Evolutionary conservation across 1,140 invertebrate genomes (phyloP), one percentile per base, ranked within the genome.

Genomic region (Carposina sasakii): DNA sequence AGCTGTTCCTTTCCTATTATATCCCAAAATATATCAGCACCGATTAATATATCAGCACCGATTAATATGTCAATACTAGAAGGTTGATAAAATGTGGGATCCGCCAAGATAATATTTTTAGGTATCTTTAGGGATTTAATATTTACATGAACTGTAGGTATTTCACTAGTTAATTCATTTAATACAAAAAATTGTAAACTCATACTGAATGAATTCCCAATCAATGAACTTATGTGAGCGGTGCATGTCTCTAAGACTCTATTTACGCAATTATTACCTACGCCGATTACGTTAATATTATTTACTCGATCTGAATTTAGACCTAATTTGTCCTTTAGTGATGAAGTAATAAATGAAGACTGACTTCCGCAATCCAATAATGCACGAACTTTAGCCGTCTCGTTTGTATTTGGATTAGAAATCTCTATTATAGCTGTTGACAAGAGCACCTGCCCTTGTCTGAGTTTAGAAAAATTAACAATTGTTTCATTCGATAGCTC

Each of bases 331-430:
- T 39, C 6, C n/a, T 39, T 39, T 39, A 39, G 36, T 6, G 15
- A 12, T 39, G 16, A 6, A 3, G 9, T 17, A 6, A 39, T 39
- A 8, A 39, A 39, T 12, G 15, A 39, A 10, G 36, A 39, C n/a
- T 39, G 36, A 21, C 36, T 39, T n/a, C 36, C 36, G 16, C 15
- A 16, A 13, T 39, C 36, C n/a, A 39, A n/a, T 8, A 39, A n/a
- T 12, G 36, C 36, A n/a, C 36, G 36, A 8, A 39, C 36, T 5
- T 16, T 16, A 3, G 5, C 17, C 3, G 9, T 17, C n/a, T 39
- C 4, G 10, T 19, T 39, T 4, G 17, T 17, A 17, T 5, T 19
- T 16, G 36, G 36, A n/a, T 39, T 33, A 3, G 5, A 33, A 33
- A 33, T 15, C n/a, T 33, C n/a, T 6, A 33, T 13, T 4, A 33